phyloP scores from a whole-genome alignment of 2,888 invertebrate species.

The Agapostemon virescens region DNA sequence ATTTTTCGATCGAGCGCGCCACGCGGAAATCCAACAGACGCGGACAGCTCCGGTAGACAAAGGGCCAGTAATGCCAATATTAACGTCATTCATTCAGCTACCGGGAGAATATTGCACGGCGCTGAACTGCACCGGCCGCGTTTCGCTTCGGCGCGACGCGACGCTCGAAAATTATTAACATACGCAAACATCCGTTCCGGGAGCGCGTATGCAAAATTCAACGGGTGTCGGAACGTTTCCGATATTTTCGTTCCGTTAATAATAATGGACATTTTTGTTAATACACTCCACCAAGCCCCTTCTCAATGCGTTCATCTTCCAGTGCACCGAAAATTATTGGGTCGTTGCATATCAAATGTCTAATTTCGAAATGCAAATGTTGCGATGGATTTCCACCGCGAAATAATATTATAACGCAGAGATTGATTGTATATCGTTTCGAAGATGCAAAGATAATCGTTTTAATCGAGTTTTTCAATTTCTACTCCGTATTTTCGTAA shows the following conservation, averaged over 20 bases:
- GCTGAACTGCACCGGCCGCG: neutral
- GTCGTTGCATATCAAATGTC: no score
- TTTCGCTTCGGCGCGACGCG: constrained; percentile 6
- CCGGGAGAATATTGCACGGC: constrained; percentile 22
- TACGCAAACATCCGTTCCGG: constrained; percentile 47
- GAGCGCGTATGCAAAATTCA: constrained; percentile 45
- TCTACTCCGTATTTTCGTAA: no score
- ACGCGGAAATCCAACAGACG: constrained; percentile 36
- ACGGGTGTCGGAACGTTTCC: neutral
- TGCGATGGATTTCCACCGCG: no score
- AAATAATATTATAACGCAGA: no score
- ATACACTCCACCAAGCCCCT: neutral
- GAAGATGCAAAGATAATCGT: no score
- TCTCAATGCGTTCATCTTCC: neutral
- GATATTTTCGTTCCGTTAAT: neutral
- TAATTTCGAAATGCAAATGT: no score
- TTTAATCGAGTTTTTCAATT: no score
- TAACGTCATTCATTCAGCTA: constrained; percentile 56
- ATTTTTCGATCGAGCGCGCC: constrained; percentile 43
- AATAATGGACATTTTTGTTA: neutral
- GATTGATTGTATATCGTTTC: no score
- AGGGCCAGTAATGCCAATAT: constrained; percentile 44
- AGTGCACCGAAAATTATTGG: neutral
- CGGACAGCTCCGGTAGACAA: constrained; percentile 37
- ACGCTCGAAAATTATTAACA: constrained; percentile 53